Base-by-base conservation (phyloP, 2,113 vertebrate species). In the Bujurquina vittata region DNA sequence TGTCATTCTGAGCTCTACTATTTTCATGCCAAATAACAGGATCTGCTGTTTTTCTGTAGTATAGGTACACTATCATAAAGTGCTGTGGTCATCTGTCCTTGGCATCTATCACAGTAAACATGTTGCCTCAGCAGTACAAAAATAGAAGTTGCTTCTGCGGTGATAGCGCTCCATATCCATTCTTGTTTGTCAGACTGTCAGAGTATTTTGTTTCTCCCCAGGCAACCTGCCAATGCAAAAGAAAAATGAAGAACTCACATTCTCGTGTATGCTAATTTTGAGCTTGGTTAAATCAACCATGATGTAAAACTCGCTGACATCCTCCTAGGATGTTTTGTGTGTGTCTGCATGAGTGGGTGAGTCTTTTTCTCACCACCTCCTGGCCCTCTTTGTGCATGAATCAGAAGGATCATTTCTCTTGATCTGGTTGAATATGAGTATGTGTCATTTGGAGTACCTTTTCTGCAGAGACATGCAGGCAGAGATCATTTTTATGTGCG, bases 141-240 rank as follows among this genome's bases (percentile, higher is more conserved):
- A 87, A 85, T 79, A 88, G 84, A 61, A 35, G 43, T 31, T 59
- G 40, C 35, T 84, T 79, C 83, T 84, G 84, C 77, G 61, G 73
- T 20, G 74, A 73, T 83, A 79, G 79, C 80, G 75, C 67, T 78
- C 58, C 67, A 77, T 75, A 81, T 91, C 80, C 81, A 74, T 90
- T 62, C 29, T 78, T 72, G 75, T 92, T 89, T 83, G 60, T 85
- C 67, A 76, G 52, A 73, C 75, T 84, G 89, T 92, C 89, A 83
- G 60, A 76, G 35, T 84, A 65, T 84, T 74, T 74, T 59, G 55
- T 77, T 84, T 84, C 26, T 69, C 49, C 58, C 54, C 0, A 62
- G 75, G 75, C 60, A 79, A 78, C 75, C 76, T 91, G 65, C 40
- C 63, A 72, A 56, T 57, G 26, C 1, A 14, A 12, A 4, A 23